Percentiles rank a stretch among this genome's conserved stretches.
Conservation (phyloP, 2,888 invertebrate genomes). For the Ganaspis brasiliensis region DNA sequence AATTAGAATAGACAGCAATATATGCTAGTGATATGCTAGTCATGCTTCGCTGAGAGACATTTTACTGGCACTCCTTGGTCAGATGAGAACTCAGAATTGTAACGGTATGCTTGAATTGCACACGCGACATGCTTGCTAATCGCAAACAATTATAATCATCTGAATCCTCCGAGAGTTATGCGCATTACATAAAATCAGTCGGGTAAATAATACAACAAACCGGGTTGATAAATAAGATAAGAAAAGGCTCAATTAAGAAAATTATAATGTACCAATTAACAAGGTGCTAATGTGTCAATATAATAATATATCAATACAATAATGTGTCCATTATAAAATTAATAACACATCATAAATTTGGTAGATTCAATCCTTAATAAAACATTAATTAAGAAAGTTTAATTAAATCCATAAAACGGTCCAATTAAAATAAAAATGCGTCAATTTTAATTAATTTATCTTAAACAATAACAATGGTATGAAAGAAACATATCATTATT, state of each 20-base stretch:
- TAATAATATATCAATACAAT: too few species aligned
- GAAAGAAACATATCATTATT: too few species aligned
- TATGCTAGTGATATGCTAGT: constrained; percentile 14
- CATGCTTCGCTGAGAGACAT: constrained; percentile 21
- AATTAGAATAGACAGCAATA: not conserved
- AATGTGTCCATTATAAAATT: too few species aligned
- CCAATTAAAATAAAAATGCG: too few species aligned
- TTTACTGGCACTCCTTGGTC: constrained; percentile 36
- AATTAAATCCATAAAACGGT: too few species aligned
- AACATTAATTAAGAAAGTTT: too few species aligned
- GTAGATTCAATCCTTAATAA: too few species aligned
- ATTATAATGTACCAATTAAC: too few species aligned
- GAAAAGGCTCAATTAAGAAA: not conserved
- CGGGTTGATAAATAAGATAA: not conserved
- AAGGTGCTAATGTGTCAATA: too few species aligned
- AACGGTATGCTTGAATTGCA: constrained; percentile 29
- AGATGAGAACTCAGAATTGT: constrained; percentile 28
- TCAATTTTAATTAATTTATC: too few species aligned
- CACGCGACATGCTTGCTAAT: constrained; percentile 35
- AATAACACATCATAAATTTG: too few species aligned
- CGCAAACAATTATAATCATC: constrained; percentile 8
- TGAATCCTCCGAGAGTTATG: not conserved
- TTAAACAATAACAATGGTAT: too few species aligned
- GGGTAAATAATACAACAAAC: not conserved
- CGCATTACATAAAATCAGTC: constrained; percentile 10